A percentile compares a stretch with the other conserved stretches of the same genome.
These are phyloP conservation scores for Stenolophus ochropezus DNA, from an alignment of 2,888 invertebrate genomes.

Conservation along the genomic window DNA sequence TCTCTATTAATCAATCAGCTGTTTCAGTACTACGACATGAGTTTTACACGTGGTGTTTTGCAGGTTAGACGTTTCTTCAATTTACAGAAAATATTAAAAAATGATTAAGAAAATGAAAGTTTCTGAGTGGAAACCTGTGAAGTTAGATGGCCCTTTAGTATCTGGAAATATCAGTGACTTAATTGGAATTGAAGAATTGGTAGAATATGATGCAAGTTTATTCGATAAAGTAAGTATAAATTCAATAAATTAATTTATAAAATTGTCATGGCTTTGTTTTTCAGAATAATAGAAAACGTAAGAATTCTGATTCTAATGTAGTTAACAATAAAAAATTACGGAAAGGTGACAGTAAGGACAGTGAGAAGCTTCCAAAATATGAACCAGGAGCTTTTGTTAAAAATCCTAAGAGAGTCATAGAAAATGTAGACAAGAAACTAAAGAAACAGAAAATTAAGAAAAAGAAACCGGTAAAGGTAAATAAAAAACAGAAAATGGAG, in stretches of 20 bases:
- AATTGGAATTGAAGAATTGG: constrained; percentile 86
- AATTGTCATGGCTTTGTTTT: constrained; percentile 15
- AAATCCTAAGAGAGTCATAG: constrained; percentile 36
- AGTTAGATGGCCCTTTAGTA: constrained; percentile 77
- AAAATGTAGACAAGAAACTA: constrained; percentile 58
- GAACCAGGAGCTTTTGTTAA: constrained; percentile 60
- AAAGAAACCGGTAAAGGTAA: constrained; percentile 52
- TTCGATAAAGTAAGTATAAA: constrained; percentile 47
- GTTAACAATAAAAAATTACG: constrained; percentile 21
- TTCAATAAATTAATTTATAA: background rate
- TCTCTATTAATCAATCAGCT: no score
- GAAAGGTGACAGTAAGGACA: background rate
- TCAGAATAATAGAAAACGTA: constrained; percentile 60
- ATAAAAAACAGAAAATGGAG: constrained; percentile 50
- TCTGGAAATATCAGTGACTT: constrained; percentile 79
- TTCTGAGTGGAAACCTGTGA: constrained; percentile 79
- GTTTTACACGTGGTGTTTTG: background rate
- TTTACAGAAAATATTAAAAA: background rate
- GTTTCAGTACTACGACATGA: no score
- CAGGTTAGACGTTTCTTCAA: background rate
- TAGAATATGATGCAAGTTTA: constrained; percentile 78
- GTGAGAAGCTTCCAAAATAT: constrained; percentile 62
- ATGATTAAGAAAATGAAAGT: constrained; percentile 53
- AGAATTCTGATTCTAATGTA: constrained; percentile 45
- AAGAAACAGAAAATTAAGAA: constrained; percentile 46